Conservation (phyloP, 1,140 invertebrate species). For the Rhysida immarginata region DNA sequence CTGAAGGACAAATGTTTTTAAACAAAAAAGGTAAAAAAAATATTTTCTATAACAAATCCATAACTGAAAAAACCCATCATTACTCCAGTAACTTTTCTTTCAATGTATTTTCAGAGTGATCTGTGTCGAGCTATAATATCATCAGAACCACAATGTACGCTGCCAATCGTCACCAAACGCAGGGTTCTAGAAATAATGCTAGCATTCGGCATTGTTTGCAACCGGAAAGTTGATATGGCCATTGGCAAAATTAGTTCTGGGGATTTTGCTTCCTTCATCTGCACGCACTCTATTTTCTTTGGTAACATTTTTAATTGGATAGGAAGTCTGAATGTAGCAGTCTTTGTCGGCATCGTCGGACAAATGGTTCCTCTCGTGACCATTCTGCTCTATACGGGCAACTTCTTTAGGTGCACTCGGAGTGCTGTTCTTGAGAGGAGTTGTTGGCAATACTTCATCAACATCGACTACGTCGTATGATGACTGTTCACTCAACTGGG, state of each 20-base stretch:
- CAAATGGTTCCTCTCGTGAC: neutral
- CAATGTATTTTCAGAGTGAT: no score
- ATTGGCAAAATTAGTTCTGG: neutral
- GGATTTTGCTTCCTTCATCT: neutral
- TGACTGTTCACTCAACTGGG: slow-evolving; percentile 42
- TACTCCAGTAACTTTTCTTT: no score
- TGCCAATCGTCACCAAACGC: no score
- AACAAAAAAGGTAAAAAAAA: no score
- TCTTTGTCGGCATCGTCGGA: neutral
- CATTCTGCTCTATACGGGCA: neutral
- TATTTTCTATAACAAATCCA: no score
- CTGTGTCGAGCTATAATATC: no score
- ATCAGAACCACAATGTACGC: no score
- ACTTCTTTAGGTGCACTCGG: slow-evolving; percentile 3
- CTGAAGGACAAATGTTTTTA: no score
- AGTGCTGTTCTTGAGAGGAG: slow-evolving; percentile 11
- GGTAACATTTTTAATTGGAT: neutral
- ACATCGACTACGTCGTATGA: slow-evolving; percentile 18
- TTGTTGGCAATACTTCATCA: slow-evolving; percentile 15
- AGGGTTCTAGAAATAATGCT: no score
- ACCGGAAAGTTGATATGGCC: neutral
- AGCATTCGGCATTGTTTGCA: neutral
- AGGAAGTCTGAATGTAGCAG: neutral
- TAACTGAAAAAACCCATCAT: no score
- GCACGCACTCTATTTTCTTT: neutral